These are phyloP conservation scores for Cinara cedri DNA, from an alignment of 2,888 invertebrate genomes.

Conservation along the genomic window DNA sequence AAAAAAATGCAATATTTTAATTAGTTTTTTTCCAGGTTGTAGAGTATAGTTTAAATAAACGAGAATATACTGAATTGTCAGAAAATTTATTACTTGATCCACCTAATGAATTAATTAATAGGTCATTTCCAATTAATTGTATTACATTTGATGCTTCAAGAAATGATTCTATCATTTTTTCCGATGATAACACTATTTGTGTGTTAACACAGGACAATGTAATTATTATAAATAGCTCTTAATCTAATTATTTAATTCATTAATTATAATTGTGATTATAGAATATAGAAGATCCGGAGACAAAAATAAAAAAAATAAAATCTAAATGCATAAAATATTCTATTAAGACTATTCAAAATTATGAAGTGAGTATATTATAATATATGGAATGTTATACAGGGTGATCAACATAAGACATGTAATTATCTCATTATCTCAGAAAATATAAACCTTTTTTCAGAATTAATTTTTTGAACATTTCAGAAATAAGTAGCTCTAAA, in stretches of 20 bases:
- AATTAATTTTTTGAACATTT: too few relatives aligned
- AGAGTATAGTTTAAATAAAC: constrained; percentile 74
- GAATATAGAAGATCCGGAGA: constrained; percentile 5
- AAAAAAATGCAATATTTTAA: too few relatives aligned
- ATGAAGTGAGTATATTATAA: constrained; percentile 34
- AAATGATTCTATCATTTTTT: constrained; percentile 72
- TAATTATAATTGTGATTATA: constrained; percentile 3
- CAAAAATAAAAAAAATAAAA: constrained; percentile 27
- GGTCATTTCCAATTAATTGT: constrained; percentile 69
- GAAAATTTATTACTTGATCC: constrained; percentile 66
- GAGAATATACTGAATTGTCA: constrained; percentile 72
- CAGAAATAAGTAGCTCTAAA: too few relatives aligned
- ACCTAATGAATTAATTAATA: constrained; percentile 68
- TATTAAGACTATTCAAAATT: constrained; percentile 48
- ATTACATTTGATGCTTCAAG: constrained; percentile 71
- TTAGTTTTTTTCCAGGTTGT: constrained; percentile 68
- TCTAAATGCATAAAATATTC: constrained; percentile 17
- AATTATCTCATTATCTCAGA: too few relatives aligned
- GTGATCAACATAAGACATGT: too few relatives aligned
- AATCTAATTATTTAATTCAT: not conserved
- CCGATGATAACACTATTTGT: constrained; percentile 75
- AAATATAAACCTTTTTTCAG: too few relatives aligned
- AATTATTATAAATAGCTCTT: constrained; percentile 53
- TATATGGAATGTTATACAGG: too few relatives aligned
- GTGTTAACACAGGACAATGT: constrained; percentile 68